phyloP scores from a whole-genome alignment of 2,797 vertebrate genomes.

The Ctenochaetus hawaiiensis region DNA sequence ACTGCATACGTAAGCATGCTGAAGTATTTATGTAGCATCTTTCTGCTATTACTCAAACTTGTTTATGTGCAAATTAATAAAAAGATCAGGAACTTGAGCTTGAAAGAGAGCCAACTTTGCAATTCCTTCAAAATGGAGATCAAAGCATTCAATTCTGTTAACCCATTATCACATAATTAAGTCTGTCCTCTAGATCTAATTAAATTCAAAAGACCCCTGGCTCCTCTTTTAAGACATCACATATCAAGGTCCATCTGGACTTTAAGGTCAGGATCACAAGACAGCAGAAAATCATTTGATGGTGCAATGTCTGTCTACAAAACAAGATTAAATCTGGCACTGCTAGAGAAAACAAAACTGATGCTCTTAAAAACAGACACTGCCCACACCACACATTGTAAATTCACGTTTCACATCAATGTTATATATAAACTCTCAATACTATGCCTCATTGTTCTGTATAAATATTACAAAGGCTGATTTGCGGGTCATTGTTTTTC shows the following conservation, averaged over 20 bases:
- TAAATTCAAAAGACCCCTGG: slow-evolving; percentile 24
- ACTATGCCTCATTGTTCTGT: too few relatives aligned
- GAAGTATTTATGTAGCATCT: slow-evolving; percentile 14
- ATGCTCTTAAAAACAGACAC: neutral
- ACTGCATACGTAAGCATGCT: slow-evolving; percentile 11
- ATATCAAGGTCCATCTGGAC: slow-evolving; percentile 24
- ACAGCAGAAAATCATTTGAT: slow-evolving; percentile 42
- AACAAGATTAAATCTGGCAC: slow-evolving; percentile 47
- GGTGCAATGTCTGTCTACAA: slow-evolving; percentile 30
- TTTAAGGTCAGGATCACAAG: slow-evolving; percentile 57
- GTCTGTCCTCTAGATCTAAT: slow-evolving; percentile 40
- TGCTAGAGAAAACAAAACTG: slow-evolving; percentile 10
- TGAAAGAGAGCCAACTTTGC: slow-evolving; percentile 15
- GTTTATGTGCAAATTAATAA: slow-evolving; percentile 5
- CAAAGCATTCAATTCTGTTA: slow-evolving; percentile 28
- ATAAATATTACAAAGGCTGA: too few relatives aligned
- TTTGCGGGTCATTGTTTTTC: too few relatives aligned
- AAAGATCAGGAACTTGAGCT: neutral
- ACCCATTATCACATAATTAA: slow-evolving; percentile 28
- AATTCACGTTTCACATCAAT: too few relatives aligned
- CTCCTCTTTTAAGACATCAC: slow-evolving; percentile 21
- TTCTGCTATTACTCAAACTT: neutral
- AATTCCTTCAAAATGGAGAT: slow-evolving; percentile 32
- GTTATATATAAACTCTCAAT: too few relatives aligned
- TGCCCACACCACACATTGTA: neutral